Percentiles rank a stretch among this genome's conserved stretches.
These are phyloP conservation scores for Fundulus diaphanus DNA, from an alignment of 2,797 vertebrate genomes.

Conservation along the genomic window DNA sequence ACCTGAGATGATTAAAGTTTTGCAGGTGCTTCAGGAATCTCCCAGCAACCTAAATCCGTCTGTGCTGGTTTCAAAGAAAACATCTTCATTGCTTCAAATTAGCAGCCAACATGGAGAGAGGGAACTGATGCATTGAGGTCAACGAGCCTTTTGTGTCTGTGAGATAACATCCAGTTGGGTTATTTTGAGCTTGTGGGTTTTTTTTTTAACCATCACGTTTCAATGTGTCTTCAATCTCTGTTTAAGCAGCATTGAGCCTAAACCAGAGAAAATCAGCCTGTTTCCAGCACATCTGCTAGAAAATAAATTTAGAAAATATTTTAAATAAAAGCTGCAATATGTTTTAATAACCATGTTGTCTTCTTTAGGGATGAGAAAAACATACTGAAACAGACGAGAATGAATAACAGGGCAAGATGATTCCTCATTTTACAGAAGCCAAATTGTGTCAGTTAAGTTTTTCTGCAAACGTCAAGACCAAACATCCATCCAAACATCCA, in stretches of 20 bases:
- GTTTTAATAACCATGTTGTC: neutral
- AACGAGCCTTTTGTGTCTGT: rapidly evolving
- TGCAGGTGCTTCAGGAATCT: slow-evolving; percentile 42
- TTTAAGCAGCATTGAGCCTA: neutral
- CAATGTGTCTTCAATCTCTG: neutral
- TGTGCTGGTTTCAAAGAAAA: slow-evolving; percentile 1
- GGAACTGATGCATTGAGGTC: neutral
- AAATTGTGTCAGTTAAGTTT: neutral
- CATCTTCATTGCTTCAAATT: neutral
- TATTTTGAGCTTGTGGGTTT: neutral
- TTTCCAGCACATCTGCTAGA: neutral
- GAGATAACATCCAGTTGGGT: neutral
- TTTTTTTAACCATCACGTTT: neutral
- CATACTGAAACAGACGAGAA: neutral
- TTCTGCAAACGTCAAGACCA: too few species aligned
- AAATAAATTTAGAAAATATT: too few species aligned
- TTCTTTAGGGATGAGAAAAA: neutral
- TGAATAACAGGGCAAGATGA: neutral
- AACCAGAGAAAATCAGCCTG: neutral
- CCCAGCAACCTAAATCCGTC: slow-evolving; percentile 46
- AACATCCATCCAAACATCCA: too few species aligned
- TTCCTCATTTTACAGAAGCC: neutral
- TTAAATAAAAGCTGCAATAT: neutral
- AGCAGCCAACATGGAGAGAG: neutral
- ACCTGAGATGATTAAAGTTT: slow-evolving; percentile 20